phyloP scores from a whole-genome alignment of 2,888 invertebrate genomes.

The Hipparchia semele region DNA sequence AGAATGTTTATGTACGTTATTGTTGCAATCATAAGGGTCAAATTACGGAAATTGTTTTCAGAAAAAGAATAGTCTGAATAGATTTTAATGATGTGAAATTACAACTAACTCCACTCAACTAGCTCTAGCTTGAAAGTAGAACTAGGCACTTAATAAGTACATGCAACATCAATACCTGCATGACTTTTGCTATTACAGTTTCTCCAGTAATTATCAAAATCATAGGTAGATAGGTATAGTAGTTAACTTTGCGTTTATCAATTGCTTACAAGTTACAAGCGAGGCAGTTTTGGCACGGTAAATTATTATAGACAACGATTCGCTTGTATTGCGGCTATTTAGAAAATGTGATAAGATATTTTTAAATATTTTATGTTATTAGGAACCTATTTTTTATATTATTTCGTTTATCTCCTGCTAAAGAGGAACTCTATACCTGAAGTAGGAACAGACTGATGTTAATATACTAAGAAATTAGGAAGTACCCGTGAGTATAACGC shows the following conservation, averaged over 20 bases:
- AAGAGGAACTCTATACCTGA: no score
- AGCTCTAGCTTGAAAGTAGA: neutral
- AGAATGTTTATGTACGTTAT: no score
- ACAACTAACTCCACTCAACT: no score
- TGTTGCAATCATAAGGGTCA: no score
- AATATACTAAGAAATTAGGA: no score
- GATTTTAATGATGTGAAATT: no score
- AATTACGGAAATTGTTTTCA: no score
- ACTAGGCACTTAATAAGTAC: neutral
- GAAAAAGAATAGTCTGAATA: no score
- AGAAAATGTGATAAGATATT: constrained; percentile 13
- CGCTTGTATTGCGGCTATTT: constrained; percentile 7
- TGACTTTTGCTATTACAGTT: neutral
- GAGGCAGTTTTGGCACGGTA: constrained; percentile 29
- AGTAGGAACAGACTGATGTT: no score
- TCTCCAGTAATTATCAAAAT: constrained; percentile 2
- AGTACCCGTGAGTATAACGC: no score
- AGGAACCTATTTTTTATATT: no score
- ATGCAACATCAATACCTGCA: neutral
- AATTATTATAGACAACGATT: constrained; percentile 32
- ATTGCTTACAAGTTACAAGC: constrained; percentile 26
- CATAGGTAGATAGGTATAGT: neutral
- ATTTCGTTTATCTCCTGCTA: no score
- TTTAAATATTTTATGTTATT: neutral
- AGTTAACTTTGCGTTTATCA: constrained; percentile 24